Evolutionary conservation across 2,113 vertebrate genomes (phyloP).

Genomic region (Microtus richardsoni): DNA sequence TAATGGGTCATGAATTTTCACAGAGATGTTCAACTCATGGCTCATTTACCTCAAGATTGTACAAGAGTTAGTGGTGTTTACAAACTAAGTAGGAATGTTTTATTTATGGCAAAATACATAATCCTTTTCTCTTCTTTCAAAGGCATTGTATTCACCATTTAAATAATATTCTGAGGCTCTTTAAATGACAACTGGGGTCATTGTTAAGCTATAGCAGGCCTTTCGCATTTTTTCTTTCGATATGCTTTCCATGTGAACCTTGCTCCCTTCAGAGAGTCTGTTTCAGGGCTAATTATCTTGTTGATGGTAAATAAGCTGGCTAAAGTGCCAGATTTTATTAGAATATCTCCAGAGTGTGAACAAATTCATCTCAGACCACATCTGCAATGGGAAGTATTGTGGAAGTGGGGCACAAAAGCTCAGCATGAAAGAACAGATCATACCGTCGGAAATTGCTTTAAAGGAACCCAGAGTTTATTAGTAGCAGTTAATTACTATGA

Average conservation of each 20-base stretch:
- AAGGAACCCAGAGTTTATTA: slow-evolving; percentile 6
- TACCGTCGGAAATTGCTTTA: neutral
- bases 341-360: neutral
- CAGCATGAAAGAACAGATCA: neutral
- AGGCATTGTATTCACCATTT: neutral
- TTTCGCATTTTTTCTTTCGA: neutral
- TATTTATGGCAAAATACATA: slow-evolving; percentile 22
- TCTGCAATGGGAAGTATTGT: neutral
- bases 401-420: accelerated
- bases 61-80: slow-evolving; percentile 66
- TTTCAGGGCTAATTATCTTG: slow-evolving; percentile 34
- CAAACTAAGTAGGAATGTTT: slow-evolving; percentile 56
- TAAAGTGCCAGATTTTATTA: slow-evolving; percentile 19
- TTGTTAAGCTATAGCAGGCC: neutral
- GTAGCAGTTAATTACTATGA: neutral
- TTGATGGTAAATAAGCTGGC: slow-evolving; percentile 32
- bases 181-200: slow-evolving; percentile 13
- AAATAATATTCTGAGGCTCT: slow-evolving; percentile 4
- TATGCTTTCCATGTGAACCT: neutral
- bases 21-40: slow-evolving; percentile 68
- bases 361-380: neutral
- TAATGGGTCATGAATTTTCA: slow-evolving; percentile 83
- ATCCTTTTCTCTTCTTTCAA: neutral
- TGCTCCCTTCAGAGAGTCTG: slow-evolving; percentile 55
- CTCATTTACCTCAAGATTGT: slow-evolving; percentile 64